Evolutionary conservation across 2,113 vertebrate species (phyloP), one percentile per base, ranked within the genome.

Genomic region (Felis chaus): DNA sequence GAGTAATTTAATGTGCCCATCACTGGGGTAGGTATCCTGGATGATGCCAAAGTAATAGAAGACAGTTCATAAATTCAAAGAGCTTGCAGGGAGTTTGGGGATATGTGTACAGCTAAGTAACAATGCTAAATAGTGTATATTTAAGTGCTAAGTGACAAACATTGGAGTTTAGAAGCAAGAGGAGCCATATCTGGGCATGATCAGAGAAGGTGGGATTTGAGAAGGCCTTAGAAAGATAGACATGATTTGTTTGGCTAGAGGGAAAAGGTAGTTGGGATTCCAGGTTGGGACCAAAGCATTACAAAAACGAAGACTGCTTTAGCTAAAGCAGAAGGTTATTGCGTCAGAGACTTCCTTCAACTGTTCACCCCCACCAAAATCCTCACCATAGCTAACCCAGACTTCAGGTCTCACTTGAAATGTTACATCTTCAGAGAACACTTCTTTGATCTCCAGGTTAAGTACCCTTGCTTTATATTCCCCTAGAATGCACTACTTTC

Each of bases 121-220:
- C n/a, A 68, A 61, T 61, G 78, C n/a, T 76, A 71, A 92, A 57
- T 66, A 86, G 39, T 48, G 31, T 33, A 66, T 79, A 5, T 92
- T 87, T 76, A 93, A 94, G 82, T 36, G n/a, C 8, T 73, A 74
- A 85, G 53, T 53, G 65, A 93, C 16, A 95, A 69, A 83, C 39
- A 66, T 93, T 83, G 45, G 31, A 94, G 2, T 88, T 95, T 73
- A 74, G n/a, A 96, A 92, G 83, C 36, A 61, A 84, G 27, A 89
- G 48, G 94, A n/a, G 39, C 85, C 15, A 14, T 76, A 87, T 74
- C 50, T 53, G 45, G 33, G 5, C 50, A 23, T 91, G 50, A 81
- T 85, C 71, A 86, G 61, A 93, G 63, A 97, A 95, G 21, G 45
- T 71, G 25, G 50, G 31, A 69, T 94, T 95, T 84, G 36, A 95